Percentiles rank a stretch among this genome's conserved stretches.
phyloP scores from a whole-genome alignment of 2,888 invertebrate genomes.

The Tenodera sinensis region DNA sequence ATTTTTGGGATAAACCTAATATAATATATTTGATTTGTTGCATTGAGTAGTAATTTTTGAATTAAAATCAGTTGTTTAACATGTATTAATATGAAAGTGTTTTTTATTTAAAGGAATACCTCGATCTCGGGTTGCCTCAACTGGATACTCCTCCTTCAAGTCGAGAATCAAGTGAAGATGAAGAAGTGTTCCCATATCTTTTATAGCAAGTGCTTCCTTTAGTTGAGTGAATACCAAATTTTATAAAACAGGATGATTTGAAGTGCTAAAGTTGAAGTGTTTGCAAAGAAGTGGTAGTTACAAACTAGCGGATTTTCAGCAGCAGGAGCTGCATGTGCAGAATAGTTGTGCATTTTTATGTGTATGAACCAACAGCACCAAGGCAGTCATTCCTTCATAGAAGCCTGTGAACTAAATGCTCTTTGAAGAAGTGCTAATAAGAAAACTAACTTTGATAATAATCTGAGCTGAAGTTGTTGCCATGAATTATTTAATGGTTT shows the following conservation, averaged over 20 bases:
- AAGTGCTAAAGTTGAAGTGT: neutral
- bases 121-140: slow-evolving; percentile 82
- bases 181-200: slow-evolving; percentile 38
- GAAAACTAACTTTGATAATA: neutral
- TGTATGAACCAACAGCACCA: neutral
- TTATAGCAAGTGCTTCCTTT: slow-evolving; percentile 10
- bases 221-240: neutral
- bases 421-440: neutral
- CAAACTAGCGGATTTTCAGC: neutral
- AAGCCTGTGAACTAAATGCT: neutral
- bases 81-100: neutral
- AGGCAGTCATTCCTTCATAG: neutral
- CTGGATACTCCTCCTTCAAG: slow-evolving; percentile 87
- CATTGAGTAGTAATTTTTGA: too few species aligned
- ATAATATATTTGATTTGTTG: too few species aligned
- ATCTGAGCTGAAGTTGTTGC: neutral
- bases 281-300: neutral
- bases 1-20: too few species aligned
- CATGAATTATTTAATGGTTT: neutral
- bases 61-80: too few species aligned
- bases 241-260: neutral
- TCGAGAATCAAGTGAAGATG: slow-evolving; percentile 70
- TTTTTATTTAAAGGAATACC: slow-evolving; percentile 62
- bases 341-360: neutral
- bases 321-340: neutral